Base-by-base conservation (phyloP, 2,888 invertebrate genomes). In the Scrobipalpa costella region DNA sequence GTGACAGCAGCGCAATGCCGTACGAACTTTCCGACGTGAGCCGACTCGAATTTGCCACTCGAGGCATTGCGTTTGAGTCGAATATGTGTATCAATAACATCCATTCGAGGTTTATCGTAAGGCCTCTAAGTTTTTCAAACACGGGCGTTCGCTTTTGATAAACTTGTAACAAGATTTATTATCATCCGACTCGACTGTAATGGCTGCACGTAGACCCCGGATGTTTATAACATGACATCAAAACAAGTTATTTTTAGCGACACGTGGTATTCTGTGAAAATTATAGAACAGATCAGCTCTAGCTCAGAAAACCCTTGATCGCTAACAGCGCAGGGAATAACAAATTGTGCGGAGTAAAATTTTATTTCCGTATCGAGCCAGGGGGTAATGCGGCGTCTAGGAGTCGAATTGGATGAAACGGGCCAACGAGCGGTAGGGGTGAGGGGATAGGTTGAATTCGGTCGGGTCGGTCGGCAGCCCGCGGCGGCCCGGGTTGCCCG, bases 401-500 rank as follows among this genome's bases (percentile, higher is more conserved):
- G 72, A 75, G 73, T 75, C 66, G 73, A 76, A 75, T 75, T 73
- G 70, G 73, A 77, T 77, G 72, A 76, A 78, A 75, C 69, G 67
- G 71, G 70, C 61, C 61, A 64, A 38, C 57, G 58, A 57, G 59
- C 44, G 34, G 63, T 57, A 47, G 67, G 70, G 71, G 68, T 68
- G 70, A 72, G 73, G 71, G 71, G 69, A 67, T 72, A 72, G 72
- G 73, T 77, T 73, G 70, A 77, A 74, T 74, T 75, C 72, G 75
- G 73, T 77, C 76, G 80, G 75, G 73, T 77, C 76, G 79, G 80
- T 79, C 80, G 78, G 74, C 80, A 82, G 79, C 77, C 78, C 71
- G 75, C 74, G 72, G 76, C 73, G 79, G 77, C 73, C 76, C 79
- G 79, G 78, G 83, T 80, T 80, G 82, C 83, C 79, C 79, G 90